Evolutionary conservation across 2,888 invertebrate genomes (phyloP).

Genomic region (Augiades crinisus): DNA sequence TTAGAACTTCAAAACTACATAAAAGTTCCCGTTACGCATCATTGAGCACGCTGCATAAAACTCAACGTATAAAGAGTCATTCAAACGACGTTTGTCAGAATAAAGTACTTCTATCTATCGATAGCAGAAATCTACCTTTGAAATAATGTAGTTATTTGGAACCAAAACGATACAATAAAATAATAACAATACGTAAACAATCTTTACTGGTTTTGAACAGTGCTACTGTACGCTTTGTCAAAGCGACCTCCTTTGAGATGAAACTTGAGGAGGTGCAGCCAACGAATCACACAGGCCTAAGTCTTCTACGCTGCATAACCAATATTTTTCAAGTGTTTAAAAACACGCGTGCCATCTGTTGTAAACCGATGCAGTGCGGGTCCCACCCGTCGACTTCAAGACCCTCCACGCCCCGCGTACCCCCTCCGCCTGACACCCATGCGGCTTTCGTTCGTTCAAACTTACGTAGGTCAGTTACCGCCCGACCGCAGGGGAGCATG

Average conservation of each 20-base stretch:
- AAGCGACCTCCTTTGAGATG: constrained; percentile 74
- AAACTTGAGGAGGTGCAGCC: constrained; percentile 65
- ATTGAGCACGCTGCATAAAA: no score
- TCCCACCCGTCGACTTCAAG: constrained; percentile 66
- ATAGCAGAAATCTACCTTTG: no score
- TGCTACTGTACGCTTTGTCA: constrained; percentile 19
- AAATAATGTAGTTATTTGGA: no score
- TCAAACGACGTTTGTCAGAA: no score
- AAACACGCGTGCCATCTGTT: constrained; percentile 81
- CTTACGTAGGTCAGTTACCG: constrained; percentile 83
- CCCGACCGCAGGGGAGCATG: constrained; percentile 80
- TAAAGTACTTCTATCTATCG: no score
- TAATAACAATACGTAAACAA: no score
- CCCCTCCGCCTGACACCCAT: constrained; percentile 64
- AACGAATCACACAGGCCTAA: constrained; percentile 72
- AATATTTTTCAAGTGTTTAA: constrained; percentile 74
- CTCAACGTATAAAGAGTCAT: no score
- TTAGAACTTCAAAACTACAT: no score
- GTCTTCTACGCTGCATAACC: constrained; percentile 69
- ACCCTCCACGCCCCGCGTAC: constrained; percentile 55
- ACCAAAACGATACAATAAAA: no score
- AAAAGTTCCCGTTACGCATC: no score
- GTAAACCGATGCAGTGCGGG: constrained; percentile 73
- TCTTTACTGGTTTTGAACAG: background rate
- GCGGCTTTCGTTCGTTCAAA: constrained; percentile 81